A percentile compares a stretch with the other conserved stretches of the same genome.
Evolutionary conservation across 1,140 invertebrate genomes (phyloP).

Genomic region (Lepidurus arcticus): DNA sequence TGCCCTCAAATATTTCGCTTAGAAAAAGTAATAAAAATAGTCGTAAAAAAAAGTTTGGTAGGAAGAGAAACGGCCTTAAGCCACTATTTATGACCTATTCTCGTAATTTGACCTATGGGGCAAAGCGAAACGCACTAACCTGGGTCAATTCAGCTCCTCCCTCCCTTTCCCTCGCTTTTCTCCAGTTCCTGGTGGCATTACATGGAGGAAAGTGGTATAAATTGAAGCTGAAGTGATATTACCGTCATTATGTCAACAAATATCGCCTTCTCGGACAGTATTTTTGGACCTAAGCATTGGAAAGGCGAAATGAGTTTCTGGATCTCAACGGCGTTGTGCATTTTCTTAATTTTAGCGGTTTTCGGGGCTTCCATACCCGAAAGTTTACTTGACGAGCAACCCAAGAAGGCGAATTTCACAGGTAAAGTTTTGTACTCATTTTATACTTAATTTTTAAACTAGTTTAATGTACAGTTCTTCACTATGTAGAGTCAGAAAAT

Average conservation of each 20-base stretch:
- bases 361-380: neutral
- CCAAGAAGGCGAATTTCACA: neutral
- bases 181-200: neutral
- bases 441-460: too few relatives aligned
- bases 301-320: neutral
- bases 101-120: neutral
- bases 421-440: neutral
- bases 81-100: neutral
- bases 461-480: too few relatives aligned
- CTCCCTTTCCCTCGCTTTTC: neutral
- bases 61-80: neutral
- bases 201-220: neutral
- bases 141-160: neutral
- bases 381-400: neutral
- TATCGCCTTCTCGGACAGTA: neutral
- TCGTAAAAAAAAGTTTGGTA: neutral
- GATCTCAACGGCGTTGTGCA: neutral
- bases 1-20: neutral
- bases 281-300: neutral
- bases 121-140: neutral
- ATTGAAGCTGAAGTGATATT: neutral
- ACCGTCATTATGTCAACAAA: neutral
- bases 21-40: neutral
- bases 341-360: neutral
- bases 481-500: too few relatives aligned